Base-by-base conservation (phyloP, 2,888 invertebrate genomes). In the Pinctada fucata region DNA sequence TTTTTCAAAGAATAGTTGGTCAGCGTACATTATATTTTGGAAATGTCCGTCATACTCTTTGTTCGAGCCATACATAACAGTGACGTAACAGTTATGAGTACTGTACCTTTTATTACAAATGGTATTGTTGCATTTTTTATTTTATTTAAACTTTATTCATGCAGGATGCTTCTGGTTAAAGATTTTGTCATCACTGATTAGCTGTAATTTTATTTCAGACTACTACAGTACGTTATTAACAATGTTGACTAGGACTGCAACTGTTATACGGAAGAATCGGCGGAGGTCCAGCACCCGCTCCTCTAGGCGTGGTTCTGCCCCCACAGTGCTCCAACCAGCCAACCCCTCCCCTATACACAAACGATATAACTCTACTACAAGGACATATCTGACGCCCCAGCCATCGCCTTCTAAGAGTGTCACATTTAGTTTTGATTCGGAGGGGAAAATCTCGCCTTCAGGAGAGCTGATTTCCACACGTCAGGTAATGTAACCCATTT, bases 371-470 rank as follows among this genome's bases (percentile, higher is more conserved):
- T 78, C 79, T 8, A 72, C 69, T n/a, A 79, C 72, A 10, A 66
- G 76, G 50, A 73, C 82, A 8, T 82, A 82, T 69, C 78, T 82
- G 47, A 82, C 82, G 0, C 82, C 82, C 8, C 82, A 82, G 58
- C 82, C 82, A 2, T 82, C 82, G 72, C 82, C 82, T n/a, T 82
- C 79, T 16, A 82, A 82, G 67, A 82, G 82, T 63, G 82, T 82
- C 13, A 75, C 78, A 3, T 82, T 82, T 72, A 82, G 77, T 69
- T 82, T 79, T 51, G 79, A 79, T 13, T 75, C 76, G 2, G 81
- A 81, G 63, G 63, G 77, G 31, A 80, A 75, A 63, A 64, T 58
- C 8, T 73, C 64, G 49, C 67, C 67, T 10, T 63, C 79, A 3
- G 69, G 72, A 58, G 79, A 79, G 52, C 31, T 58, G 13, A 50